Evolutionary conservation across 2,797 vertebrate genomes (phyloP).

Genomic region (Cyprinodon diabolis): DNA sequence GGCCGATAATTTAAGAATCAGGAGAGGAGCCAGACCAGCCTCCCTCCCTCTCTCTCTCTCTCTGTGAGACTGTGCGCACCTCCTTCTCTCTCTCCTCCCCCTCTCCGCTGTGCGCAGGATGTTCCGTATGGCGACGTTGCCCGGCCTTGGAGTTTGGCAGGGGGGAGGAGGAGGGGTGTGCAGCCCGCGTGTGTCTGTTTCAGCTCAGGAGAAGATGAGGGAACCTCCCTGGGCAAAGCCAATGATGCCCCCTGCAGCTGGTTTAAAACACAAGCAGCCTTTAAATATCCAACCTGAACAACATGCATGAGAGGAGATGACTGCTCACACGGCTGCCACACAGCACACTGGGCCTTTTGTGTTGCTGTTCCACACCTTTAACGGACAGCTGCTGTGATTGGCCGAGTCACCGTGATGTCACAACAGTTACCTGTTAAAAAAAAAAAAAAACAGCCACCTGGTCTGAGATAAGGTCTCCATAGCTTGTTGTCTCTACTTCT

Average conservation of each 20-base stretch:
- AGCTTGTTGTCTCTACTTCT: not conserved
- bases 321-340: not conserved
- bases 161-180: slow-evolving; percentile 52
- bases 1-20: slow-evolving; percentile 67
- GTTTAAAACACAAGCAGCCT: slow-evolving; percentile 52
- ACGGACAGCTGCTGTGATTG: slow-evolving; percentile 27
- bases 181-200: slow-evolving; percentile 13
- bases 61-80: slow-evolving; percentile 25
- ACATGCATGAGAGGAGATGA: not conserved
- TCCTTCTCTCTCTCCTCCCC: slow-evolving; percentile 72
- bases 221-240: slow-evolving; percentile 53
- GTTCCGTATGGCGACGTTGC: slow-evolving; percentile 77
- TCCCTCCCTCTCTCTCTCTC: not conserved
- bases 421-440: slow-evolving; percentile 22
- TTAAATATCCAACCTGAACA: not conserved
- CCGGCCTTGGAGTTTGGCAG: slow-evolving; percentile 73
- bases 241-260: slow-evolving; percentile 84
- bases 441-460: not conserved
- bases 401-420: slow-evolving; percentile 20
- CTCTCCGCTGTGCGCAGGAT: slow-evolving; percentile 78
- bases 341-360: not conserved
- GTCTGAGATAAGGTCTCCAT: not conserved
- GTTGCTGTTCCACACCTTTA: slow-evolving; percentile 1
- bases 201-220: slow-evolving; percentile 26
- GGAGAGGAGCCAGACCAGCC: slow-evolving; percentile 56